Evolutionary conservation across 2,888 invertebrate genomes (phyloP).

Genomic region (Rhagonycha lutea): DNA sequence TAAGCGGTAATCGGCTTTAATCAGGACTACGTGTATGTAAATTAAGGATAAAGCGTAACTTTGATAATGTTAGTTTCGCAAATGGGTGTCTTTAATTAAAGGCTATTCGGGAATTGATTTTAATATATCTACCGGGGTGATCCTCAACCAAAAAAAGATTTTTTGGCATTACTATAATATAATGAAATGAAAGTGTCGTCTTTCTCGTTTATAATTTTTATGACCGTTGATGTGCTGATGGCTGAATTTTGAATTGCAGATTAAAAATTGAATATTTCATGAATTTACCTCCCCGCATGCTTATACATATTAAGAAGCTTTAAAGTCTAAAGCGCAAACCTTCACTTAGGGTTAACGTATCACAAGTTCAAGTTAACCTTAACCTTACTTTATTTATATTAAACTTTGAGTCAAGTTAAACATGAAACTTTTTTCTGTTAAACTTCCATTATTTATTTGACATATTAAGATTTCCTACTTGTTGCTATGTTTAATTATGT

Average conservation of each 20-base stretch:
- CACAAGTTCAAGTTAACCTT: neutral
- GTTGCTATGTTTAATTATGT: neutral
- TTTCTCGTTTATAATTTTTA: neutral
- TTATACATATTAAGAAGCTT: slow-evolving; percentile 7
- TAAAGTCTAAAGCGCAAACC: neutral
- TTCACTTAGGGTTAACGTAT: neutral
- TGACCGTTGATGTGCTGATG: slow-evolving; percentile 17
- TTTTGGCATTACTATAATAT: no score
- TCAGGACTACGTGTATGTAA: neutral
- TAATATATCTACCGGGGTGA: neutral
- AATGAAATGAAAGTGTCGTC: neutral
- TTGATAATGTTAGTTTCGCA: neutral
- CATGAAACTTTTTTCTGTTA: neutral
- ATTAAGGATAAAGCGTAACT: neutral
- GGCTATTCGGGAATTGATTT: neutral
- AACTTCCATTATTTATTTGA: neutral
- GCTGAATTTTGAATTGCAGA: slow-evolving; percentile 26
- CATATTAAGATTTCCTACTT: neutral
- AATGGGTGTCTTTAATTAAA: neutral
- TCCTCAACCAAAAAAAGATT: neutral
- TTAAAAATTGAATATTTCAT: slow-evolving; percentile 29
- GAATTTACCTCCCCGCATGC: slow-evolving; percentile 15
- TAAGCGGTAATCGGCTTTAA: neutral
- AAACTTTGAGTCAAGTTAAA: neutral
- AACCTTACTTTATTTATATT: neutral